Base-by-base conservation (phyloP, 2,888 invertebrate genomes). In the Caenorhabditis imperialis region DNA sequence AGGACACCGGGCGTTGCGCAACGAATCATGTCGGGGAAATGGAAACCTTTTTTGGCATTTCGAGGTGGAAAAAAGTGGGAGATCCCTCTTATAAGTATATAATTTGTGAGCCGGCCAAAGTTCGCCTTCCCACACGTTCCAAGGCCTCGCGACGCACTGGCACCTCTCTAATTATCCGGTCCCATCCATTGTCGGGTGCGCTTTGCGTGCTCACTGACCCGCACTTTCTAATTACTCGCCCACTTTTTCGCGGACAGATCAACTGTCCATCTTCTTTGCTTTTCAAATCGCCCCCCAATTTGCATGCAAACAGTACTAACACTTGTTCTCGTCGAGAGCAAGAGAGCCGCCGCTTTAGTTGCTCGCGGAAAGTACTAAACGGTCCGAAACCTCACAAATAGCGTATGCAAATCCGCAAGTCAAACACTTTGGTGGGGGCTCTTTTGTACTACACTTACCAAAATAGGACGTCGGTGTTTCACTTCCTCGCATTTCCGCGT, bases 371-470 rank as follows among this genome's bases (percentile, higher is more conserved):
- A n/a, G n/a, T n/a, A 48, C 50, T 60, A 60, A 60, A 60, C 60
- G 60, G 60, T 60, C 60, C 60, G 47, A 47, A 57, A 55, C 42
- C 55, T 35, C 47, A 48, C 60, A 60, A 60, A 60, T 60, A 60
- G 38, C 48, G 51, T 47, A 61, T 51, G 48, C 35, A 61, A 61
- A 61, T 51, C 61, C 35, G 51, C 48, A 51, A 35, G 22, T 61
- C 51, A 61, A 61, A 61, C 44, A 61, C n/a, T n/a, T n/a, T 40
- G 23, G 8, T 45, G 27, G 16, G 25, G 22, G 23, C 25, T 23
- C 42, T 61, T 60, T 61, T 61, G 51, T 61, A 44, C 35, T 23
- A 51, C 51, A 61, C 61, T 51, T 51, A 61, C 61, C 33, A 44
- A 35, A 14, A 45, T n/a, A n/a, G n/a, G n/a, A n/a, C n/a, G n/a